Evolutionary conservation across 1,140 invertebrate genomes (phyloP), one percentile per base, ranked within the genome.

Genomic region (Monomorium pharaonis): DNA sequence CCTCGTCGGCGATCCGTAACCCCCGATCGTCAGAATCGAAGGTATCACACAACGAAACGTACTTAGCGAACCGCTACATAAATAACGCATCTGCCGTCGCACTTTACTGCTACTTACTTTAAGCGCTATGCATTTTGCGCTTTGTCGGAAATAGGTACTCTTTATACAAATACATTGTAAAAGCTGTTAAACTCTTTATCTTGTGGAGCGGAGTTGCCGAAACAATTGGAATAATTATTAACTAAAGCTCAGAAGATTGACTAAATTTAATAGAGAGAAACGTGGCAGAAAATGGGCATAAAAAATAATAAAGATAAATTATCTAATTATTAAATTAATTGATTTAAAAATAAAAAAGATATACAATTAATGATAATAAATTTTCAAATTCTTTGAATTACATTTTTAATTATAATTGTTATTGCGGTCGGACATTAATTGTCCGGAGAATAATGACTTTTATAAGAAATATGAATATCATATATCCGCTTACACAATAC

Each of bases 1-100:
- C 87, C 51, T 81, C 84, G 70, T 60, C 62, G 88, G 30, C 58
- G 84, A 89, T 89, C 80, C 65, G 88, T 89, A 89, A 89, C 84
- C 84, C 77, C 84, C 65, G 84, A 84, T 86, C 84, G 76, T 86
- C 56, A 67, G 33, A 86, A 80, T 77, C 70, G 85, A 88, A 81
- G 47, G 37, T 89, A 89, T 89, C 87, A 62, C 69, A 54, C 75
- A 21, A 56, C 87, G 75, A 88, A 86, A 88, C 62, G 74, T 86
- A 83, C 69, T 89, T 88, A 89, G 80, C 78, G 69, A 72, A 88
- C 80, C 76, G 87, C 80, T 88, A 88, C 60, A 74, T 62, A 56
- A 88, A 84, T 72, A 78, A 89, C 70, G 76, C 70, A 89, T 88
- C 60, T 67, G 51, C 86, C 76, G 27, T 49, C 42, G 33, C 69